phyloP scores from a whole-genome alignment of 2,888 invertebrate species.

The Leptinotarsa juncta region DNA sequence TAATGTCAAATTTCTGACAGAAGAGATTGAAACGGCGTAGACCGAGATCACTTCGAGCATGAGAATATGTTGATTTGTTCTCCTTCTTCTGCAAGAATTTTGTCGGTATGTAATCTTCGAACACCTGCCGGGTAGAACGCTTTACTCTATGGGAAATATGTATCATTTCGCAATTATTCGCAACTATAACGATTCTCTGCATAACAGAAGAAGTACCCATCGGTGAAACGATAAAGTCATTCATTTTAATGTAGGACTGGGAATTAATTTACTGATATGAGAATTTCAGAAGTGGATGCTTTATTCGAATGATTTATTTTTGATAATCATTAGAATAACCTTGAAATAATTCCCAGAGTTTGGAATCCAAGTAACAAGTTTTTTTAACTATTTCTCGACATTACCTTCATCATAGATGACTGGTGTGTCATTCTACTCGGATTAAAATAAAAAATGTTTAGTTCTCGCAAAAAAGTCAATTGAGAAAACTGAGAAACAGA shows the following conservation, averaged over 20 bases:
- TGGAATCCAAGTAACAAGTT: no score
- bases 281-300: slow-evolving; percentile 4
- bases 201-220: slow-evolving; percentile 18
- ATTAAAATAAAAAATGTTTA: no score
- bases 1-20: slow-evolving; percentile 49
- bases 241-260: slow-evolving; percentile 19
- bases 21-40: slow-evolving; percentile 38
- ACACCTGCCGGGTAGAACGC: slow-evolving; percentile 30
- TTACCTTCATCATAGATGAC: no score
- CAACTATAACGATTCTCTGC: slow-evolving; percentile 22
- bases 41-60: slow-evolving; percentile 40
- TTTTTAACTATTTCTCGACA: no score
- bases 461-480: no score
- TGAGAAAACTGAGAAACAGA: no score
- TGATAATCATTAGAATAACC: neutral
- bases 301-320: neutral
- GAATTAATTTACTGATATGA: neutral
- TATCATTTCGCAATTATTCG: slow-evolving; percentile 25
- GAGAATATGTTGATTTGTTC: slow-evolving; percentile 41
- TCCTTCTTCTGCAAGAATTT: slow-evolving; percentile 15
- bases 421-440: no score
- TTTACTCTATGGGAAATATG: slow-evolving; percentile 31
- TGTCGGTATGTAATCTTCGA: slow-evolving; percentile 32
- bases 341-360: neutral
- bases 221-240: slow-evolving; percentile 26